phyloP scores from a whole-genome alignment of 2,888 invertebrate genomes.

The Epinotia demarniana region DNA sequence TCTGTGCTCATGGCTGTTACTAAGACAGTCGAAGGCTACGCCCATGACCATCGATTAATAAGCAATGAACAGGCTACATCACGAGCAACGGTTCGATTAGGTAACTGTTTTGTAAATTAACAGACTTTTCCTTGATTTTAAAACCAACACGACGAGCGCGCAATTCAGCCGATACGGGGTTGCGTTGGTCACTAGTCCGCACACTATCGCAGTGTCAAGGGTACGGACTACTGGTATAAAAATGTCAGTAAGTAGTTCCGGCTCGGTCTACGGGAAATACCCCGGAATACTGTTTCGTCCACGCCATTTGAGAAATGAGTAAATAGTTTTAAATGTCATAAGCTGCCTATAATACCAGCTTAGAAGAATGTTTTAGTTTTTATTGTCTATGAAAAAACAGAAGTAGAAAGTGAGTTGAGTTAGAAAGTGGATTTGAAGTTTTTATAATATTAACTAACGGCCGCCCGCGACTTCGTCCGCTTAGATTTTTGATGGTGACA shows the following conservation, averaged over 20 bases:
- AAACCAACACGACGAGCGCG: neutral
- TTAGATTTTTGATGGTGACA: too few relatives aligned
- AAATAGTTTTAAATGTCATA: too few relatives aligned
- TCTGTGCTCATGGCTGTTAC: constrained; percentile 9
- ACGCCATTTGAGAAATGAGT: too few relatives aligned
- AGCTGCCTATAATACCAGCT: too few relatives aligned
- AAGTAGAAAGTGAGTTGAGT: too few relatives aligned
- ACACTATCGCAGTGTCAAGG: neutral
- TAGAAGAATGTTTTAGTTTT: too few relatives aligned
- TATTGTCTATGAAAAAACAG: too few relatives aligned
- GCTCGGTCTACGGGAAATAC: neutral
- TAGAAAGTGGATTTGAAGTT: too few relatives aligned
- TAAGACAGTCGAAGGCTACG: constrained; percentile 17
- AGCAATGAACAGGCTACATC: constrained; percentile 20
- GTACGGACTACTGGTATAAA: neutral
- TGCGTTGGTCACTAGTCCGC: neutral
- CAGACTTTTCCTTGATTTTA: constrained; percentile 9
- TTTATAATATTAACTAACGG: too few relatives aligned
- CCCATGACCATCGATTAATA: constrained; percentile 29
- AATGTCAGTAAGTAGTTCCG: neutral
- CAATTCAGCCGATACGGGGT: neutral
- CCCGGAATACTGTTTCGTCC: neutral
- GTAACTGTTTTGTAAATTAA: constrained; percentile 16
- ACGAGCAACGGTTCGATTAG: constrained; percentile 2
- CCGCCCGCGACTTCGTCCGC: too few relatives aligned